phyloP scores from a whole-genome alignment of 2,113 vertebrate species.

The Catagonus wagneri region DNA sequence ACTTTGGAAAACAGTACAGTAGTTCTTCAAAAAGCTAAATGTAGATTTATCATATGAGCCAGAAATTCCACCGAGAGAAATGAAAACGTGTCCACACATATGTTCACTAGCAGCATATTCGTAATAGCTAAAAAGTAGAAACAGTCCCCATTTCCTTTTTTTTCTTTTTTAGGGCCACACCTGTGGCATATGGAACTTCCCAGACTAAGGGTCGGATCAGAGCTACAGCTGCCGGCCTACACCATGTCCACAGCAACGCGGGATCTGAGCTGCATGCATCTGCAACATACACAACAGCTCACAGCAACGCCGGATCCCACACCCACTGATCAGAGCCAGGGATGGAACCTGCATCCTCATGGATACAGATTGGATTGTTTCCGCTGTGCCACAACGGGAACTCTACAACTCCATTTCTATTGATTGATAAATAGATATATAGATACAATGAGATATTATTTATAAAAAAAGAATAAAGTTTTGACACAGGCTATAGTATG shows the following conservation, averaged over 20 bases:
- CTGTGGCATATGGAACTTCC: no score
- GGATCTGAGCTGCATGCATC: no score
- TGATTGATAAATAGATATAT: not conserved
- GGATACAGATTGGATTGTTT: no score
- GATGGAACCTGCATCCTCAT: no score
- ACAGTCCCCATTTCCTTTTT: not conserved
- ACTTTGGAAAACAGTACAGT: not conserved
- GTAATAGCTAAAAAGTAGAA: not conserved
- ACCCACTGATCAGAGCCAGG: no score
- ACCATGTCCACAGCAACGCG: no score
- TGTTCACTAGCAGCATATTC: not conserved
- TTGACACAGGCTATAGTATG: not conserved
- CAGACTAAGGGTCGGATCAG: no score
- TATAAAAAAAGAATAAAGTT: not conserved
- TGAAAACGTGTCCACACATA: not conserved
- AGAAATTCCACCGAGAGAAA: not conserved
- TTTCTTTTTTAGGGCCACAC: no score
- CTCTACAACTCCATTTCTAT: not conserved
- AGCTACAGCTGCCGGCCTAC: no score
- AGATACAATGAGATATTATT: conserved; percentile 3
- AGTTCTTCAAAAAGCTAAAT: conserved; percentile 1
- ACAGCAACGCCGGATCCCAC: no score
- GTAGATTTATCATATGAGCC: not conserved
- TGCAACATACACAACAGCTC: no score
- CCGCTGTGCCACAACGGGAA: no score